Evolutionary conservation across 2,113 vertebrate species (phyloP).

Genomic region (Murina feae): DNA sequence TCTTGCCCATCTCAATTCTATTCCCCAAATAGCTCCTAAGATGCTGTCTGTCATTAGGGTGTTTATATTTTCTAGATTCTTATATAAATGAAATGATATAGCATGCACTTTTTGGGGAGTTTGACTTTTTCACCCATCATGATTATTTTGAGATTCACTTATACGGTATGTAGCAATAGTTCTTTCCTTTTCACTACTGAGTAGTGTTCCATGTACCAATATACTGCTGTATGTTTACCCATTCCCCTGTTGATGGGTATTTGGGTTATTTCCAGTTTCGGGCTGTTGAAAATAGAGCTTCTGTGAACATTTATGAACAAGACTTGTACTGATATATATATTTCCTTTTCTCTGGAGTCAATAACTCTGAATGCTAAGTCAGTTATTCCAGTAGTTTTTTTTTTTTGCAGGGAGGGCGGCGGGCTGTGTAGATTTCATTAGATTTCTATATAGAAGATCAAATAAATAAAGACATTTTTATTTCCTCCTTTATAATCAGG

Average conservation of each 20-base stretch:
- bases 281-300: background rate
- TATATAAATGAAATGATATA: background rate
- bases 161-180: background rate
- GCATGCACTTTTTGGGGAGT: background rate
- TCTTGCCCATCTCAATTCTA: background rate
- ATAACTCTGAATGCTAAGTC: background rate
- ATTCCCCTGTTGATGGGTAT: background rate
- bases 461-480: background rate
- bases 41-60: background rate
- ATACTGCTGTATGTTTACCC: background rate
- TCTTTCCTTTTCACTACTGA: background rate
- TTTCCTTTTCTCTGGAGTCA: background rate
- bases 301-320: background rate
- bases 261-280: background rate
- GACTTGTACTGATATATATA: background rate
- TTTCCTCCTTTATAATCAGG: background rate
- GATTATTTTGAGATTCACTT: background rate
- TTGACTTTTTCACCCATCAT: background rate
- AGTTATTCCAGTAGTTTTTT: background rate
- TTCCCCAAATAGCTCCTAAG: no score
- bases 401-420: accelerated
- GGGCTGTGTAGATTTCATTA: background rate
- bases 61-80: background rate
- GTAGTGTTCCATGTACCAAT: background rate
- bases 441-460: background rate